Conservation (phyloP, 2,888 invertebrate genomes). For the Plusia festucae region DNA sequence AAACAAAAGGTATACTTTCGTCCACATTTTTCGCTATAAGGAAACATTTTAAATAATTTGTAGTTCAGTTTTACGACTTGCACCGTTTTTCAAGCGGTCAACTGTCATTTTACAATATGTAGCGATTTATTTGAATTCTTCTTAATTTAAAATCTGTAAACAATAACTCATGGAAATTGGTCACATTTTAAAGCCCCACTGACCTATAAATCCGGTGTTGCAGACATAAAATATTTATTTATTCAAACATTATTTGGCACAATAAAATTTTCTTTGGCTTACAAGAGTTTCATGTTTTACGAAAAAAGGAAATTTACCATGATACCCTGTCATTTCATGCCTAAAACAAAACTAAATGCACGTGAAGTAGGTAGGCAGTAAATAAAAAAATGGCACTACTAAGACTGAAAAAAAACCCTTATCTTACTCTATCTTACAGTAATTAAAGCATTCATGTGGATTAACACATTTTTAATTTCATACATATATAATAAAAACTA, state of each 20-base stretch:
- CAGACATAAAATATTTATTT: slow-evolving; percentile 12
- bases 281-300: slow-evolving; percentile 33
- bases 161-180: neutral
- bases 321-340: slow-evolving; percentile 87
- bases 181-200: slow-evolving; percentile 4
- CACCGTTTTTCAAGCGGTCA: no score
- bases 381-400: slow-evolving; percentile 76
- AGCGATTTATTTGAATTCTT: no score
- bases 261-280: slow-evolving; percentile 19
- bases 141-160: no score
- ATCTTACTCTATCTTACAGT: slow-evolving; percentile 84
- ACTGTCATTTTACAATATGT: no score
- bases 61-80: slow-evolving; percentile 14
- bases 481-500: slow-evolving; percentile 61
- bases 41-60: slow-evolving; percentile 6
- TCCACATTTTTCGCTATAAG: slow-evolving; percentile 17
- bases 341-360: slow-evolving; percentile 77
- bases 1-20: slow-evolving; percentile 29
- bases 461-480: slow-evolving; percentile 71
- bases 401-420: slow-evolving; percentile 67
- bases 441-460: slow-evolving; percentile 87
- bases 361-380: slow-evolving; percentile 66
- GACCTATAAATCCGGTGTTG: slow-evolving; percentile 17
- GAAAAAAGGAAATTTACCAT: slow-evolving; percentile 65
- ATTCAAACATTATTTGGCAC: slow-evolving; percentile 40